Evolutionary conservation across 2,888 invertebrate species (phyloP), one percentile per base, ranked within the genome.

Genomic region (Athalia rosae): DNA sequence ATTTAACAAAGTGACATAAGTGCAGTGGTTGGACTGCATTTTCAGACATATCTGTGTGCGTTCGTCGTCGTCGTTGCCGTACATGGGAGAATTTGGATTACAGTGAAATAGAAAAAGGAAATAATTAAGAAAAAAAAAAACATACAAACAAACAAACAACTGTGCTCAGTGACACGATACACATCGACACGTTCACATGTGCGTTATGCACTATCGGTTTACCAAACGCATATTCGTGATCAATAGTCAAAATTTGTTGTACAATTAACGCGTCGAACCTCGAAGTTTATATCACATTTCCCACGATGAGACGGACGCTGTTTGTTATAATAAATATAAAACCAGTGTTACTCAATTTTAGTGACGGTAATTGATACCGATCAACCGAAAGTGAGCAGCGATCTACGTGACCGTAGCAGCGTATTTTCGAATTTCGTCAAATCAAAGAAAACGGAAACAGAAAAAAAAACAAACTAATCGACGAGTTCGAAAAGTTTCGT

Each of bases 301-400:
- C 28, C 56, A 71, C 74, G 11, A 74, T 74, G 74, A 74, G 61
- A 48, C 74, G 74, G 62, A 74, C 74, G 74, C 15, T 74, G 41
- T 59, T 61, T n/a, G 6, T 7, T 8, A 43, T 0, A 13, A 8
- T 67, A 41, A 50, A 56, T 43, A 58, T 9, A 45, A 47, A 11
- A n/a, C 8, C 8, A 62, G 48, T 74, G 61, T 15, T 43, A 5
- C 45, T 58, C 58, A 74, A 61, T 11, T 74, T 45, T 59, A 50
- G 50, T 74, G 47, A 74, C 61, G 61, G 74, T 74, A 61, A 74
- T 48, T 62, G 47, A 61, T 74, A 15, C 7, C 15, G 13, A 53
- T 53, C 53, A 7, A 53, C 9, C 53, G 4, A 28, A 4, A 28
- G 15, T 28, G 11, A 28, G 28, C 28, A 28, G 28, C 28, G 28